Conservation (phyloP, 2,113 vertebrate species). For the Cavia aperea region DNA sequence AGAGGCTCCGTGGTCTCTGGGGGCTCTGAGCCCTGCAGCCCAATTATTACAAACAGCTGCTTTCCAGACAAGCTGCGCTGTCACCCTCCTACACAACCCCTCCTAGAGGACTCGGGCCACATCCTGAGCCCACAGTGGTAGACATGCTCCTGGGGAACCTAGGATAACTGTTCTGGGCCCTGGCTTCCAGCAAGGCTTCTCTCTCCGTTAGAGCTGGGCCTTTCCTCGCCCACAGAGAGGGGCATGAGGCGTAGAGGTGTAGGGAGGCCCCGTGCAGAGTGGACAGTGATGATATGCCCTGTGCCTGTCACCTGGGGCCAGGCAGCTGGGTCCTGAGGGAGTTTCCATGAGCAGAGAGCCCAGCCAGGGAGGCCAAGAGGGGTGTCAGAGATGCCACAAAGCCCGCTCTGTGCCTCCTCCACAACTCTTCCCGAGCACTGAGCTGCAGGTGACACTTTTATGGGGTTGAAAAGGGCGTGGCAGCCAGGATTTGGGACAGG, state of each 20-base stretch:
- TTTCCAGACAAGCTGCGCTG: background rate
- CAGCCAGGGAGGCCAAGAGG: background rate
- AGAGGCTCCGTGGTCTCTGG: background rate
- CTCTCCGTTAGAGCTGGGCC: background rate
- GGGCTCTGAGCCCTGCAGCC: background rate
- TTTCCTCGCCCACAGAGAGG: background rate
- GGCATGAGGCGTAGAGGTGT: background rate
- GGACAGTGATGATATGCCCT: background rate
- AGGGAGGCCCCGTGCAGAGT: background rate
- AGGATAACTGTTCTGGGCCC: background rate
- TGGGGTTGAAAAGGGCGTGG: background rate
- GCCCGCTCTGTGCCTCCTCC: slow-evolving; percentile 47
- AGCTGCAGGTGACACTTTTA: slow-evolving; percentile 30
- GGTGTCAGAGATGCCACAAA: slow-evolving; percentile 50
- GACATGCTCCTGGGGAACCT: slow-evolving; percentile 11
- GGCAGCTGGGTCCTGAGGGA: slow-evolving; percentile 36
- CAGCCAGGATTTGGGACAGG: background rate
- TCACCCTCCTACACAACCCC: slow-evolving; percentile 1
- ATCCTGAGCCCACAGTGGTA: background rate
- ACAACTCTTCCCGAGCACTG: background rate
- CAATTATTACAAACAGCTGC: slow-evolving; percentile 37
- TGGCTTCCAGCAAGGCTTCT: background rate
- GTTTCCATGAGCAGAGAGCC: slow-evolving; percentile 60
- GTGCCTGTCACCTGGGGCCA: background rate
- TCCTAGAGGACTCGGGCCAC: background rate